Conservation (phyloP, 2,797 vertebrate genomes). For the Tenualosa ilisha region DNA sequence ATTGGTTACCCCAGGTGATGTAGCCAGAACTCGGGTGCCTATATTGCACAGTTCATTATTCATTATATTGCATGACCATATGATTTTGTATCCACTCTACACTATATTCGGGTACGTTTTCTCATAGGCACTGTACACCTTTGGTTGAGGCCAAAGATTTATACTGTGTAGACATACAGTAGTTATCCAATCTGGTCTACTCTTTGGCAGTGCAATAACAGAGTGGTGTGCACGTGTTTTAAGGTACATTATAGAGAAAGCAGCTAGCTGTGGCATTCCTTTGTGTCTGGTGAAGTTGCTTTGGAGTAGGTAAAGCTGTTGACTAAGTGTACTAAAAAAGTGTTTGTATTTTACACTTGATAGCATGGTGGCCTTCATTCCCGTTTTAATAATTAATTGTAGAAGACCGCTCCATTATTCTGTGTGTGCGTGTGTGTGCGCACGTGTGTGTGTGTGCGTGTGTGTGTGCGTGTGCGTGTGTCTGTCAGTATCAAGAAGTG, state of each 20-base stretch:
- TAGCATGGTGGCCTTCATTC: conserved; percentile 4
- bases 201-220: background rate
- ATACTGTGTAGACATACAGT: background rate
- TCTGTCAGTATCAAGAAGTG: background rate
- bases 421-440: background rate
- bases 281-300: background rate
- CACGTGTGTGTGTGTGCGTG: background rate
- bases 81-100: background rate
- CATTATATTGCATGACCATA: background rate
- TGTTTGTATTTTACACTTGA: conserved; percentile 2
- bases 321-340: background rate
- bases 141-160: background rate
- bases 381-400: background rate
- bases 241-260: background rate
- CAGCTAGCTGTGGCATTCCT: background rate
- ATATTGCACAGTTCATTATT: background rate
- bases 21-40: background rate
- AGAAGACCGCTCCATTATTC: background rate
- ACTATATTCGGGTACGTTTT: background rate
- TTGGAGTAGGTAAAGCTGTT: background rate
- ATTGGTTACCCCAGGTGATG: background rate
- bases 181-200: background rate
- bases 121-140: background rate
- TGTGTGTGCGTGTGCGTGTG: background rate
- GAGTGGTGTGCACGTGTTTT: background rate